Evolutionary conservation across 2,797 vertebrate genomes (phyloP).

Genomic region (Spondyliosoma cantharus): DNA sequence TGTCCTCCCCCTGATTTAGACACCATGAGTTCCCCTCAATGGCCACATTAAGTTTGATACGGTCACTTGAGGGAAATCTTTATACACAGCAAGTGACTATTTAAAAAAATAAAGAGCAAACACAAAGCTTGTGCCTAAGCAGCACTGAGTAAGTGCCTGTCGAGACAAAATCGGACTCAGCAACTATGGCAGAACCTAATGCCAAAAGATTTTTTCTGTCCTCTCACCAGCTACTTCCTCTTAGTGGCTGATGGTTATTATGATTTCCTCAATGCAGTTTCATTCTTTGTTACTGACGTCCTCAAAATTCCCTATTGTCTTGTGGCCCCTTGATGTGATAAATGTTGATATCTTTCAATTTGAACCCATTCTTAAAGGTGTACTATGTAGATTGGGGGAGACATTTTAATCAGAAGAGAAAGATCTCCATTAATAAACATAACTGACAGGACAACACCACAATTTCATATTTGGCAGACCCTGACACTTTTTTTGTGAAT

Average conservation of each 20-base stretch:
- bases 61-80: constrained; percentile 58
- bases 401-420: no score
- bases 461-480: no score
- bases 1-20: constrained; percentile 41
- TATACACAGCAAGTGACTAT: constrained; percentile 43
- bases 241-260: constrained; percentile 23
- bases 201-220: constrained; percentile 35
- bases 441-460: no score
- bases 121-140: constrained; percentile 44
- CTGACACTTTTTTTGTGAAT: no score
- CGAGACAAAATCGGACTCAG: constrained; percentile 53
- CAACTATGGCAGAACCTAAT: constrained; percentile 37
- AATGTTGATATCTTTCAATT: constrained; percentile 16
- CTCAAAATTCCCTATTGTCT: not conserved
- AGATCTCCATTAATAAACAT: no score
- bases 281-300: constrained; percentile 32
- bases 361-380: constrained; percentile 1
- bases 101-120: constrained; percentile 51
- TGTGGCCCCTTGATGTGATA: not conserved
- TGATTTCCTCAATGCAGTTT: constrained; percentile 30
- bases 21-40: constrained; percentile 42
- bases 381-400: no score
- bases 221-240: constrained; percentile 19
- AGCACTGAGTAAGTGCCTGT: constrained; percentile 55
- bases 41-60: constrained; percentile 55